Evolutionary conservation across 2,888 invertebrate species (phyloP).

Genomic region (Diploptera punctata): DNA sequence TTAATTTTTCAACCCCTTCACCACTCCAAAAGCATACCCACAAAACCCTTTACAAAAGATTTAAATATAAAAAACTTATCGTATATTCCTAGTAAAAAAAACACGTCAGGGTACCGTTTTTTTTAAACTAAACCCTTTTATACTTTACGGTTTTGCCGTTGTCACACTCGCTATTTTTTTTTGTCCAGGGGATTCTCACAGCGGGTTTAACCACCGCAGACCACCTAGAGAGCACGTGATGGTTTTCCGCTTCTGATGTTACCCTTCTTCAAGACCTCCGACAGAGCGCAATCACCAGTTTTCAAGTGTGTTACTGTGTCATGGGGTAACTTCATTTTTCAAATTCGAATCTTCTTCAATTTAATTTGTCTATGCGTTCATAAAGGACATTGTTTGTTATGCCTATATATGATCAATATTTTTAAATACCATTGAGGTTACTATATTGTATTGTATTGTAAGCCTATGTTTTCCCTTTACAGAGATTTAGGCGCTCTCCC

Average conservation of each 20-base stretch:
- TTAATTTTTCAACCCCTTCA: conserved; percentile 16
- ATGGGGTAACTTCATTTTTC: too few relatives aligned
- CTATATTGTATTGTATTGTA: too few relatives aligned
- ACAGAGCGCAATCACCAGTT: conserved; percentile 15
- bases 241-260: conserved; percentile 4
- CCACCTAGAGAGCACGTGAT: conserved; percentile 25
- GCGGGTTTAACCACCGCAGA: conserved; percentile 22
- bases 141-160: conserved; percentile 4
- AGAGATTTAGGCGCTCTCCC: too few relatives aligned
- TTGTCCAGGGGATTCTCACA: conserved; percentile 15
- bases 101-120: background rate
- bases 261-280: background rate
- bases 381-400: too few relatives aligned
- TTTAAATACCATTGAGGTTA: too few relatives aligned
- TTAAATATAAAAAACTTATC: conserved; percentile 15
- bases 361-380: too few relatives aligned
- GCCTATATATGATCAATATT: too few relatives aligned
- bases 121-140: conserved; percentile 12
- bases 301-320: too few relatives aligned
- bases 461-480: too few relatives aligned
- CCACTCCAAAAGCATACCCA: conserved; percentile 18
- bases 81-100: background rate
- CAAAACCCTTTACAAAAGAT: conserved; percentile 20
- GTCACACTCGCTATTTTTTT: conserved; percentile 8
- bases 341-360: too few relatives aligned